Percentiles rank a stretch among this genome's conserved stretches.
These are phyloP conservation scores for Chrysopa pallens DNA, from an alignment of 1,140 invertebrate species.

Conservation along the genomic window DNA sequence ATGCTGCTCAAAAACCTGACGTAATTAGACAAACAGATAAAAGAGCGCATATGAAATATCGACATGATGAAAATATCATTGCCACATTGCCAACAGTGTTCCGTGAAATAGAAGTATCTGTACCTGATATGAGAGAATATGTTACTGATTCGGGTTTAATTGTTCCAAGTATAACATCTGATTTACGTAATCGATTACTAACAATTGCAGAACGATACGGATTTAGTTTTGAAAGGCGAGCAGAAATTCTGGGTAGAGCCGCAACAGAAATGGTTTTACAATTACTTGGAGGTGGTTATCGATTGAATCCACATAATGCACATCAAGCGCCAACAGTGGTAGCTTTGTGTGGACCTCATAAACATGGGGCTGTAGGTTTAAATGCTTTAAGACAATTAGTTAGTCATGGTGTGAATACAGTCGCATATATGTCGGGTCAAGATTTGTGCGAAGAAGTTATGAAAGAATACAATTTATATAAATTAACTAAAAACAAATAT, in stretches of 20 bases:
- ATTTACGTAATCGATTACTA: conserved; percentile 45
- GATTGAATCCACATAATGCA: conserved; percentile 58
- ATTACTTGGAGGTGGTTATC: conserved; percentile 51
- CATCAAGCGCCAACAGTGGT: conserved; percentile 67
- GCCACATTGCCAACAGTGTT: conserved; percentile 40
- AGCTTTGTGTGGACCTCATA: conserved; percentile 50
- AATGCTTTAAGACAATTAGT: conserved; percentile 63
- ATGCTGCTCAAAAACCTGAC: conserved; percentile 45
- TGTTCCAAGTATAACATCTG: conserved; percentile 52
- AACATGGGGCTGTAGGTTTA: conserved; percentile 50
- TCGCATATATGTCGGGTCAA: conserved; percentile 31
- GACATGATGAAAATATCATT: conserved; percentile 75
- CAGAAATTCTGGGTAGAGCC: conserved; percentile 57
- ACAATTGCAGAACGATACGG: conserved; percentile 43
- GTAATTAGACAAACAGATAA: conserved; percentile 25
- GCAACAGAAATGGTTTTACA: conserved; percentile 62
- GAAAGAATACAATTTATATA: conserved; percentile 42
- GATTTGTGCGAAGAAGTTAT: conserved; percentile 9
- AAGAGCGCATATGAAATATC: conserved; percentile 6
- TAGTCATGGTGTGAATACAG: conserved; percentile 59
- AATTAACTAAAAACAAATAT: conserved; percentile 36
- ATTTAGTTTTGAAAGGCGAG: conserved; percentile 43
- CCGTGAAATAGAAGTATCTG: conserved; percentile 53
- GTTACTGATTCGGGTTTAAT: conserved; percentile 64
- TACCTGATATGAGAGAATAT: conserved; percentile 43